These are phyloP conservation scores for Drosophila differens DNA, from an alignment of 2,888 invertebrate genomes.

Conservation along the genomic window DNA sequence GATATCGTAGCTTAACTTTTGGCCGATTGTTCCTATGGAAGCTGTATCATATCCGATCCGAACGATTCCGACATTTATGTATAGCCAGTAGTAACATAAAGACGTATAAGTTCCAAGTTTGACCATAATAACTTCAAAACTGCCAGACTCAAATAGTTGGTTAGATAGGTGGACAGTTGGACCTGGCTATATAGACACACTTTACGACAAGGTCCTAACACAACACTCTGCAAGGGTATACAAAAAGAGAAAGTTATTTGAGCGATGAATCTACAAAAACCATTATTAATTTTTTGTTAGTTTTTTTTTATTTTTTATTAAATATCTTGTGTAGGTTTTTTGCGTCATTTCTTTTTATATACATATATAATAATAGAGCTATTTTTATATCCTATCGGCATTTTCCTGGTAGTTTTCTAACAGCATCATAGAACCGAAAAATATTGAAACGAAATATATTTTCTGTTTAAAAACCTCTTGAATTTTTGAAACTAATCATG, in stretches of 20 bases:
- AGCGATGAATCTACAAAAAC: slow-evolving; percentile 20
- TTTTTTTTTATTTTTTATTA: slow-evolving; percentile 21
- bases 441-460: slow-evolving; percentile 26
- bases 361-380: slow-evolving; percentile 27
- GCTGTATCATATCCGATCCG: background rate
- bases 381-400: slow-evolving; percentile 41
- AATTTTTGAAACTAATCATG: slow-evolving; percentile 38
- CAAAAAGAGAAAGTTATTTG: slow-evolving; percentile 18
- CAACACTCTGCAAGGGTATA: slow-evolving; percentile 11
- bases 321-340: slow-evolving; percentile 39
- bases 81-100: background rate
- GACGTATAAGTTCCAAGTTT: background rate
- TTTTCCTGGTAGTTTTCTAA: slow-evolving; percentile 54
- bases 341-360: slow-evolving; percentile 21
- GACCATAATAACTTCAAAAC: background rate
- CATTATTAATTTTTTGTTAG: slow-evolving; percentile 10
- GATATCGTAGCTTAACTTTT: background rate
- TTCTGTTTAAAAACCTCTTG: slow-evolving; percentile 31
- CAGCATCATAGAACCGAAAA: slow-evolving; percentile 50
- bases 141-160: background rate
- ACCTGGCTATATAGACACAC: background rate
- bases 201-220: background rate
- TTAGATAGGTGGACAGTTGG: background rate
- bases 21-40: background rate
- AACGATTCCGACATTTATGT: background rate